Conservation (phyloP, 2,113 vertebrate species). For the Pelvicachromis taeniatus region DNA sequence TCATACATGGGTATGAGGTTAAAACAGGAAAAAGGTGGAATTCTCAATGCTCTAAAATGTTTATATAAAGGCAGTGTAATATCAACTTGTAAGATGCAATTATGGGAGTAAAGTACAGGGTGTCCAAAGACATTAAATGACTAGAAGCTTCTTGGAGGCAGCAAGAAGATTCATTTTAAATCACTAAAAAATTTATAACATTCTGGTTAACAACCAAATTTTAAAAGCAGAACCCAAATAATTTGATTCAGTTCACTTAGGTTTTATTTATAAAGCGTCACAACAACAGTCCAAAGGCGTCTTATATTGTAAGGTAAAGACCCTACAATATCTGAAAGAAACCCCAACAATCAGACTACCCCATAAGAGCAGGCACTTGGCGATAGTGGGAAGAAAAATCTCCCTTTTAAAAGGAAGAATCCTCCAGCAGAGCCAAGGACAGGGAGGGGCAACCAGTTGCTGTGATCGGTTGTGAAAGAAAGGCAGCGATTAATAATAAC, state of each 20-base stretch:
- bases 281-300: neutral
- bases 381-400: neutral
- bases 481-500: neutral
- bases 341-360: neutral
- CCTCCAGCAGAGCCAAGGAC: neutral
- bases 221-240: neutral
- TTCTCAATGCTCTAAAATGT: neutral
- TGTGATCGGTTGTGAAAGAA: fast-evolving
- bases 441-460: neutral
- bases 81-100: neutral
- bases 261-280: neutral
- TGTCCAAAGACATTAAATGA: neutral
- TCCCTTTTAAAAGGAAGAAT: neutral
- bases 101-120: neutral
- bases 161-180: neutral
- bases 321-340: neutral
- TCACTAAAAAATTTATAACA: neutral
- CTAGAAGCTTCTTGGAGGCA: neutral
- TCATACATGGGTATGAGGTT: slow-evolving; percentile 51
- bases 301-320: neutral
- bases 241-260: neutral
- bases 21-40: slow-evolving; percentile 10
- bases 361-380: neutral
- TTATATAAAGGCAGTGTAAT: neutral
- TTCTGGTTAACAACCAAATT: neutral